Evolutionary conservation across 2,797 vertebrate genomes (phyloP).

Genomic region (Pangasius mekongensis): DNA sequence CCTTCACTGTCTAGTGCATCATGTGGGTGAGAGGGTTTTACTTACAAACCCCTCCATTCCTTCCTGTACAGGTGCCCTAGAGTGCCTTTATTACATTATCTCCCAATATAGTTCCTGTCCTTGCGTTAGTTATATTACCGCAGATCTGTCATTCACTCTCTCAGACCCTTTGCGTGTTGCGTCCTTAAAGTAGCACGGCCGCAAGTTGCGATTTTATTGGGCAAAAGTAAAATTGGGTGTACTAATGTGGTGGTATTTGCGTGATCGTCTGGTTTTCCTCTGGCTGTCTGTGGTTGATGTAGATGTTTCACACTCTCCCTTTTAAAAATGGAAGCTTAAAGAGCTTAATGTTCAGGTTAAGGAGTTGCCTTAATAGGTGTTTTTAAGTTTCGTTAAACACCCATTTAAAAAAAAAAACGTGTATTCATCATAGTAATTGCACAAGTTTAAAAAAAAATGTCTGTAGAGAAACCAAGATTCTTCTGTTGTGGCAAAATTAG

Average conservation of each 20-base stretch:
- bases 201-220: slow-evolving; percentile 38
- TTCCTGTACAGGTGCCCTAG: slow-evolving; percentile 56
- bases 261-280: slow-evolving; percentile 46
- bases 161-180: not conserved
- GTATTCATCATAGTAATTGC: slow-evolving; percentile 44
- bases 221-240: slow-evolving; percentile 42
- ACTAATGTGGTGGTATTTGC: slow-evolving; percentile 32
- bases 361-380: slow-evolving; percentile 78
- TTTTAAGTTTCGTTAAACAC: slow-evolving; percentile 39
- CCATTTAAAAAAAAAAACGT: slow-evolving; percentile 45
- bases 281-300: slow-evolving; percentile 35
- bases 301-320: slow-evolving; percentile 33
- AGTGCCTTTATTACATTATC: slow-evolving; percentile 56
- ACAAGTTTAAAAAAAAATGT: slow-evolving; percentile 31
- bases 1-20: slow-evolving; percentile 32
- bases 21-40: not conserved
- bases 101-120: slow-evolving; percentile 8
- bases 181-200: slow-evolving; percentile 44
- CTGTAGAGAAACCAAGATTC: slow-evolving; percentile 14
- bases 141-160: slow-evolving; percentile 2
- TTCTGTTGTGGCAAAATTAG: slow-evolving; percentile 23
- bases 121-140: slow-evolving; percentile 4
- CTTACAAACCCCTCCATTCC: slow-evolving; percentile 24
- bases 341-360: slow-evolving; percentile 59
- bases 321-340: slow-evolving; percentile 20